These are phyloP conservation scores for Otolemur crassicaudatus DNA, from an alignment of 2,797 vertebrate species.

Conservation along the genomic window DNA sequence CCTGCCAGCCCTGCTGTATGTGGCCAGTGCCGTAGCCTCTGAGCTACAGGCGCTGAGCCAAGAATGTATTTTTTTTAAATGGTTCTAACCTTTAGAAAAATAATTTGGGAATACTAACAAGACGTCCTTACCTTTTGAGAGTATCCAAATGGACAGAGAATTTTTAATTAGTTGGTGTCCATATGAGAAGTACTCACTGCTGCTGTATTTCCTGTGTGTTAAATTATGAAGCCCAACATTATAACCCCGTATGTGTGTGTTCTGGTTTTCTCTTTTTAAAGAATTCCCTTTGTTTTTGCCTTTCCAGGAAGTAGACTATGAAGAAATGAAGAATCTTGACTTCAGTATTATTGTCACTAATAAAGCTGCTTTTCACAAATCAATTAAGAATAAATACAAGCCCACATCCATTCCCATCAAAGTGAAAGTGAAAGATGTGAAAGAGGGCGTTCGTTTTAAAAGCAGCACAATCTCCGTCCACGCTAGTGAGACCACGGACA, in stretches of 20 bases:
- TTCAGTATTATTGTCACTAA: slow-evolving; percentile 92
- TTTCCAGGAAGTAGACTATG: slow-evolving; percentile 92
- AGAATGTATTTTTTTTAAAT: neutral
- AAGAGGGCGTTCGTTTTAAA: slow-evolving; percentile 91
- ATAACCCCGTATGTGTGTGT: neutral
- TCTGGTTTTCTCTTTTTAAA: neutral
- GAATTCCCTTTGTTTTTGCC: neutral
- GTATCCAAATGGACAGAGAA: neutral
- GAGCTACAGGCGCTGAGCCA: neutral
- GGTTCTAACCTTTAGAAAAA: neutral
- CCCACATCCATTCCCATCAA: slow-evolving; percentile 88
- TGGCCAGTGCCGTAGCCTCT: no score
- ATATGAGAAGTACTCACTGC: neutral
- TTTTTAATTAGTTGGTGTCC: neutral
- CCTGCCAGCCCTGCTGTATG: no score
- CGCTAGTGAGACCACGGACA: slow-evolving; percentile 89
- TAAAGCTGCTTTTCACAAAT: slow-evolving; percentile 92
- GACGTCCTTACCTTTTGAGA: neutral
- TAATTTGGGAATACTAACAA: neutral
- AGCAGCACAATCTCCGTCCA: slow-evolving; percentile 87
- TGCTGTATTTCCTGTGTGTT: neutral
- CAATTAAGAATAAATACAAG: slow-evolving; percentile 79
- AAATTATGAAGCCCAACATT: neutral
- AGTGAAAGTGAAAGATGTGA: slow-evolving; percentile 92
- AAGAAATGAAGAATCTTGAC: slow-evolving; percentile 90